A percentile compares a stretch with the other conserved stretches of the same genome.
Conservation (phyloP, 2,797 vertebrate species). For the Manis crassicaudata region DNA sequence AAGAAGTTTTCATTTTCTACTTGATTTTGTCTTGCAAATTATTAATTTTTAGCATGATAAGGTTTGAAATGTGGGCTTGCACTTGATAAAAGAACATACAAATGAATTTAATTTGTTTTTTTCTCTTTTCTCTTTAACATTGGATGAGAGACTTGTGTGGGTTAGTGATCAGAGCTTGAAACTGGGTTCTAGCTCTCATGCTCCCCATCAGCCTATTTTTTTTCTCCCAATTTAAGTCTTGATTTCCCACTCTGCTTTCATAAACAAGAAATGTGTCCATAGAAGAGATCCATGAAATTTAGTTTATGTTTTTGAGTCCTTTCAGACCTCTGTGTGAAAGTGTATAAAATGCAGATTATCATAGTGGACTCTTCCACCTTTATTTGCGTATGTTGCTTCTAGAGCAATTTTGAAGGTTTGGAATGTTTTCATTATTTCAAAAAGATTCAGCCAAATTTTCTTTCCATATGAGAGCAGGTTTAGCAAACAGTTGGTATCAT, state of each 20-base stretch:
- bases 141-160: neutral
- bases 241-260: constrained; percentile 54
- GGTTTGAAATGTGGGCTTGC: neutral
- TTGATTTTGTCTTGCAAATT: constrained; percentile 37
- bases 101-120: neutral
- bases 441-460: neutral
- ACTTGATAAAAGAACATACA: neutral
- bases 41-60: neutral
- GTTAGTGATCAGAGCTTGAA: constrained; percentile 2
- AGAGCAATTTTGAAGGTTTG: neutral
- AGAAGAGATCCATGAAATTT: constrained; percentile 56
- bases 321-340: constrained; percentile 50
- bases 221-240: constrained; percentile 48
- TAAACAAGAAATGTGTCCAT: constrained; percentile 50
- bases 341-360: constrained; percentile 69
- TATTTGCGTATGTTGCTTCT: constrained; percentile 22
- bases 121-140: neutral
- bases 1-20: neutral
- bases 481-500: constrained; percentile 29
- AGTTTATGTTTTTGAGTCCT: constrained; percentile 58
- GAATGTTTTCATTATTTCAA: constrained; percentile 15
- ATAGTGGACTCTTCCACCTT: neutral
- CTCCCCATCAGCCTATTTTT: neutral
- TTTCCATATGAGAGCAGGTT: neutral
- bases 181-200: neutral